These are phyloP conservation scores for Emydocephalus ijimae DNA, from an alignment of 2,113 vertebrate genomes.

Conservation along the genomic window DNA sequence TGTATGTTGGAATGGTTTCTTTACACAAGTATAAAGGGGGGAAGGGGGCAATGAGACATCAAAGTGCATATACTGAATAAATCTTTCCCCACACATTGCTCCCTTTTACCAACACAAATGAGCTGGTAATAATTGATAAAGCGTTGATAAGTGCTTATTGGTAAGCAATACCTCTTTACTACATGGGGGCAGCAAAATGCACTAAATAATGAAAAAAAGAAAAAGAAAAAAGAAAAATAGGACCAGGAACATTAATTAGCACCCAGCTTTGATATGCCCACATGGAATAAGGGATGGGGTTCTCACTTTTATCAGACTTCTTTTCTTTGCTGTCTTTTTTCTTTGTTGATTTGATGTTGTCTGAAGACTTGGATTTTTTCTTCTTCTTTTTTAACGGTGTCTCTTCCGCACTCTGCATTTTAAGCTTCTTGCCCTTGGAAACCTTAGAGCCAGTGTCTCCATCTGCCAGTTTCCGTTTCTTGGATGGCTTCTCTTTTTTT, in stretches of 20 bases:
- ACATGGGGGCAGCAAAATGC: neutral
- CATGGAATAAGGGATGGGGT: neutral
- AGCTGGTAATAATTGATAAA: neutral
- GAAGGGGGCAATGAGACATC: neutral
- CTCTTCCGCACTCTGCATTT: constrained; percentile 39
- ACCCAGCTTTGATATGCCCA: neutral
- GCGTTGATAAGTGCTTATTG: neutral
- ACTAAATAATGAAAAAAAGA: neutral
- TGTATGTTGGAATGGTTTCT: neutral
- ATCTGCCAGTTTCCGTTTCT: constrained; percentile 56
- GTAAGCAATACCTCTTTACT: neutral
- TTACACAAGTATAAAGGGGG: no score
- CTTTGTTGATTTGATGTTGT: constrained; percentile 28
- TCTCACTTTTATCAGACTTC: constrained; percentile 71
- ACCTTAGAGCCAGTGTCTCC: constrained; percentile 46
- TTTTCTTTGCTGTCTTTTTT: constrained; percentile 68
- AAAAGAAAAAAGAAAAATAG: neutral
- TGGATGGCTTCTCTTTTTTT: constrained; percentile 57
- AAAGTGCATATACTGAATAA: neutral
- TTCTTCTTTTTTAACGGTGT: constrained; percentile 22
- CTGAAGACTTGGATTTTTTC: constrained; percentile 12
- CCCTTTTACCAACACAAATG: neutral
- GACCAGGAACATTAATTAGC: neutral
- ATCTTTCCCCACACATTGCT: neutral
- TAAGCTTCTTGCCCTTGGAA: constrained; percentile 60